Percentiles rank a stretch among this genome's conserved stretches.
Conservation (phyloP, 2,888 invertebrate genomes). For the Dermolepida albohirtum region DNA sequence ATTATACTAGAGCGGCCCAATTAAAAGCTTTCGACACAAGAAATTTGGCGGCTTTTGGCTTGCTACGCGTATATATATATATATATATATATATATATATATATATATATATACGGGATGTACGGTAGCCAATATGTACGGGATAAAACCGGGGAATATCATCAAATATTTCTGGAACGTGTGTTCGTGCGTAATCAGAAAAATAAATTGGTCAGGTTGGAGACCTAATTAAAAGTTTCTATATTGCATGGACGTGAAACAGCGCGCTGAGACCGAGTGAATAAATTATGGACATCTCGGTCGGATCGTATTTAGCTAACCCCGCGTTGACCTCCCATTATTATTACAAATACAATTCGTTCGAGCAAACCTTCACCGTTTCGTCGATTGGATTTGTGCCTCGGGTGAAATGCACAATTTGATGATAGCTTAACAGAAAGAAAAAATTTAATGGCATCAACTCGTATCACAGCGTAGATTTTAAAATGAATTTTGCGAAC, state of each 20-base stretch:
- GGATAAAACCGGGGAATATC: conserved; percentile 22
- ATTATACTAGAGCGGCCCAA: conserved; percentile 38
- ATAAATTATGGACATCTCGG: conserved; percentile 34
- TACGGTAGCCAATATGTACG: too few relatives aligned
- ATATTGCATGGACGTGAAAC: conserved; percentile 33
- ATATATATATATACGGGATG: not conserved
- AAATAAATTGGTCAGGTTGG: conserved; percentile 38
- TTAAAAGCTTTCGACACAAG: conserved; percentile 38
- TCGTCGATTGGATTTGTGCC: too few relatives aligned
- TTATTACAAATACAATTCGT: conserved; percentile 15
- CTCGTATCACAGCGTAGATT: too few relatives aligned
- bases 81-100: not conserved
- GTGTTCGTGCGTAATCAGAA: conserved; percentile 33
- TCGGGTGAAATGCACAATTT: too few relatives aligned
- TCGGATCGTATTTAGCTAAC: conserved; percentile 6
- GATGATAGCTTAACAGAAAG: too few relatives aligned
- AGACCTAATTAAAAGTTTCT: conserved; percentile 36
- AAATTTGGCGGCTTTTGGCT: conserved; percentile 9
- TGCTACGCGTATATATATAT: not conserved
- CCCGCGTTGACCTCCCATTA: not conserved
- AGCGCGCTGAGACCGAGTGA: conserved; percentile 25
- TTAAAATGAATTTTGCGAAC: too few relatives aligned
- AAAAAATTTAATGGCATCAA: too few relatives aligned
- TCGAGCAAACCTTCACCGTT: not conserved
- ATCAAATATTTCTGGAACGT: conserved; percentile 35